Base-by-base conservation (phyloP, 2,888 invertebrate genomes). In the Agonopterix heracliana region DNA sequence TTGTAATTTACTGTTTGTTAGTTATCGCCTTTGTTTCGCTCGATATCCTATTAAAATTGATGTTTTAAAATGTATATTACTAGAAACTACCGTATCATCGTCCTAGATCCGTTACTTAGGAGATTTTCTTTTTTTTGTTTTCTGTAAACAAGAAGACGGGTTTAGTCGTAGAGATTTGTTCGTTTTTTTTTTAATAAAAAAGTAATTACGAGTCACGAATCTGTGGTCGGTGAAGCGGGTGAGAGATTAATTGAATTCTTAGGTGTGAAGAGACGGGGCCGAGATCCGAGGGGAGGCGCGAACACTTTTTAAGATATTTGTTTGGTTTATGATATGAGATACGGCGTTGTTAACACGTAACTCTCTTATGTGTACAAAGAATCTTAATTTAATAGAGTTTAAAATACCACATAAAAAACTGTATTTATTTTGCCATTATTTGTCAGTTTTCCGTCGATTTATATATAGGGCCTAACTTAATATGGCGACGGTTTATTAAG, bases 231-330 rank as follows among this genome's bases (percentile, higher is more conserved):
- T 71, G 71, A 61, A 66, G 72, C 78, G 77, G 75, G 75, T 74
- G 76, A 69, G 63, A 78, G 78, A 81, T 84, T 85, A 86, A 87
- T 87, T 87, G 85, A 87, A 87, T 87, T 84, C 82, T 81, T 79
- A 81, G 81, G 82, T 83, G 82, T 80, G 78, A 85, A 83, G 73
- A 74, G 41, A 70, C 66, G 68, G 58, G 63, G 65, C 64, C 66
- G 64, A 63, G 68, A 61, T 60, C 62, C 60, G 64, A 63, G 66
- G 64, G 66, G 64, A 63, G 68, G 62, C 61, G 63, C 60, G 64
- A 63, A 63, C 60, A 66, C 67, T 70, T 74, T 72, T 45, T 67
- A 64, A 66, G 61, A 64, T 26, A 26, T 64, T 57, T 54, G 11
- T 46, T 38, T 12, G 14, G 13, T 9, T 13, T 41, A 44, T 45